These are phyloP conservation scores for Parazoanthus swiftii DNA, from an alignment of 92 coral and sea anemone species.

Conservation along the genomic window DNA sequence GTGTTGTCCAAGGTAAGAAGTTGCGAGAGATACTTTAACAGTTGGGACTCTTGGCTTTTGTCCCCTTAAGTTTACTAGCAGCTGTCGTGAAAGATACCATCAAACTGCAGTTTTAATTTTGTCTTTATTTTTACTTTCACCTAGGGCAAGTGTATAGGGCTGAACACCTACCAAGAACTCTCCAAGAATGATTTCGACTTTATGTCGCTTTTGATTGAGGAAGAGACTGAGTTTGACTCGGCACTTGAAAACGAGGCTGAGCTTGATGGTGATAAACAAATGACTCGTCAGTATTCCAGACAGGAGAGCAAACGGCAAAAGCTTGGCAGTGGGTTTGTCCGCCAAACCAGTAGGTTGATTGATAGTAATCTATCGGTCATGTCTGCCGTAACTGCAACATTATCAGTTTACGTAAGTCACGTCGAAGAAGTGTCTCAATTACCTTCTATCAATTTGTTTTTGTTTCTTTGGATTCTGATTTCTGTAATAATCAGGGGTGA, in stretches of 20 bases:
- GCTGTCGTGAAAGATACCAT: too few relatives aligned
- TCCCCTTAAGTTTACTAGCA: too few relatives aligned
- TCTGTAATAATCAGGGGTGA: too few relatives aligned
- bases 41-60: too few relatives aligned
- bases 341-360: constrained; percentile 46
- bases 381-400: constrained; percentile 59
- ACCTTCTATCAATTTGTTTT: too few relatives aligned
- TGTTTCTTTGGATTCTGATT: too few relatives aligned
- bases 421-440: not conserved
- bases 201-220: constrained; percentile 54
- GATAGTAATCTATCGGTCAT: constrained; percentile 64
- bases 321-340: constrained; percentile 17
- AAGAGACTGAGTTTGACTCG: constrained; percentile 43
- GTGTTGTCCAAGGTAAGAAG: constrained; percentile 30
- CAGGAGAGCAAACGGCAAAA: constrained; percentile 39
- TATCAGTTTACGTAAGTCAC: constrained; percentile 62
- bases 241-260: constrained; percentile 43
- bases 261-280: constrained; percentile 31
- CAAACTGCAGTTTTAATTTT: too few relatives aligned
- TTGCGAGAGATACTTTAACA: too few relatives aligned
- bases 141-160: constrained; percentile 66
- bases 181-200: constrained; percentile 47
- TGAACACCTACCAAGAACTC: constrained; percentile 63
- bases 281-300: constrained; percentile 51
- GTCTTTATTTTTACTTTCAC: not conserved